Percentiles rank a stretch among this genome's conserved stretches.
These are phyloP conservation scores for Diplodus puntazzo DNA, from an alignment of 2,797 vertebrate species.

Conservation along the genomic window DNA sequence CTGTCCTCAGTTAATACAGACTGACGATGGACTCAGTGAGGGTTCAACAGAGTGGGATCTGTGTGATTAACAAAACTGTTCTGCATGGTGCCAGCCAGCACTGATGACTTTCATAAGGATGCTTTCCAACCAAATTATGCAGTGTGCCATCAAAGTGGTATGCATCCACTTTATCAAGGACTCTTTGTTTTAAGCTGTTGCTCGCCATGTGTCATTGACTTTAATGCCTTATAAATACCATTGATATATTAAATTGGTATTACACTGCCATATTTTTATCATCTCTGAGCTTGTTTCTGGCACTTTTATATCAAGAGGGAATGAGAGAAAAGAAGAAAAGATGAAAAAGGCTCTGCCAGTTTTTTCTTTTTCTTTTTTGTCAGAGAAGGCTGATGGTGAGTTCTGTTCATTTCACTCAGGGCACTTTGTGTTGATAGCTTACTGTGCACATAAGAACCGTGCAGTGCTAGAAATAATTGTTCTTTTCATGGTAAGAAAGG, in stretches of 20 bases:
- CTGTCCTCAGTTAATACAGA: constrained; percentile 29
- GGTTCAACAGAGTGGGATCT: constrained; percentile 59
- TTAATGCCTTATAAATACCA: constrained; percentile 87
- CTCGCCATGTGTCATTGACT: constrained; percentile 85
- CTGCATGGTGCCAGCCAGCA: constrained; percentile 53
- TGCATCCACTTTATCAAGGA: constrained; percentile 84
- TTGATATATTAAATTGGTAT: constrained; percentile 87
- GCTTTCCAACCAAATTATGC: constrained; percentile 82
- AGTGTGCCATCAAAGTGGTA: constrained; percentile 82
- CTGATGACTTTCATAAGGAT: constrained; percentile 79
- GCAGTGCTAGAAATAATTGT: constrained; percentile 86
- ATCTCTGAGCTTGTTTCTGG: constrained; percentile 82
- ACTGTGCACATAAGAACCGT: constrained; percentile 85
- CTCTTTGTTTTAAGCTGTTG: constrained; percentile 84
- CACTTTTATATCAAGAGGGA: constrained; percentile 82
- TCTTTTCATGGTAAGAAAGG: constrained; percentile 89
- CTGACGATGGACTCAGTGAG: constrained; percentile 31
- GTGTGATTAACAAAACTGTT: constrained; percentile 68
- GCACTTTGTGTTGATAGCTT: constrained; percentile 86
- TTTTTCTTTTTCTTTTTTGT: constrained; percentile 54
- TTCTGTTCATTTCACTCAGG: constrained; percentile 84
- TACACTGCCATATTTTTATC: constrained; percentile 82
- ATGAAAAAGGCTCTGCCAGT: constrained; percentile 66
- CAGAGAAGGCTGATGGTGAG: constrained; percentile 73
- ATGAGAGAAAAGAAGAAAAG: constrained; percentile 70